A percentile compares a stretch with the other conserved stretches of the same genome.
Evolutionary conservation across 1,140 invertebrate species (phyloP).

Genomic region (Ptiloglossa arizonensis): DNA sequence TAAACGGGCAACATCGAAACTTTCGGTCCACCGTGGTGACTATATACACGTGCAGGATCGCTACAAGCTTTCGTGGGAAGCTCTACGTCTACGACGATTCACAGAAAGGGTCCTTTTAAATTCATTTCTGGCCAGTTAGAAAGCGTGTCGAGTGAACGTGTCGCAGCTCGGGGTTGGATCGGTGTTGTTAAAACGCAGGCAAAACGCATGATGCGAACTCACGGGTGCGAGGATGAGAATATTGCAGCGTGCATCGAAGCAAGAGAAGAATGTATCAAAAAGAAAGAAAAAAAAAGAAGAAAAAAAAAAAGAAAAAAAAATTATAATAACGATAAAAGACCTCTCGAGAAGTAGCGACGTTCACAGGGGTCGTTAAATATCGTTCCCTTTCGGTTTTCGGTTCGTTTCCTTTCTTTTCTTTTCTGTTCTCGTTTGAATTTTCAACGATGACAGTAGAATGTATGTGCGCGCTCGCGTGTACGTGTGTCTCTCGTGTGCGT

Average conservation of each 20-base stretch:
- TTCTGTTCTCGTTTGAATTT: conserved; percentile 35
- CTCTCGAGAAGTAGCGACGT: conserved; percentile 11
- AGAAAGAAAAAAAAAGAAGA: too few relatives aligned
- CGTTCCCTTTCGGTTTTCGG: conserved; percentile 1
- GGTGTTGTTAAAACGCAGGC: too few relatives aligned
- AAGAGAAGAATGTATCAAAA: conserved; percentile 28
- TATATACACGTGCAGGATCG: conserved; percentile 6
- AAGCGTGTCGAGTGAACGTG: conserved; percentile 8
- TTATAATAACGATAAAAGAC: too few relatives aligned
- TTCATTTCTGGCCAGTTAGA: conserved; percentile 16
- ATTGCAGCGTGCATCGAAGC: conserved; percentile 25
- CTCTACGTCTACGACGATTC: not conserved
- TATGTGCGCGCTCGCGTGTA: conserved; percentile 1
- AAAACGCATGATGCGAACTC: not conserved
- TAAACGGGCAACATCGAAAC: not conserved
- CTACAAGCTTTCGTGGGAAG: conserved; percentile 13
- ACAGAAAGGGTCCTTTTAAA: not conserved
- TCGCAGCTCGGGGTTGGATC: too few relatives aligned
- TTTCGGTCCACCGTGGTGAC: not conserved
- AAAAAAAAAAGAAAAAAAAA: too few relatives aligned
- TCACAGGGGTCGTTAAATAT: conserved; percentile 29
- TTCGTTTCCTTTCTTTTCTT: not conserved
- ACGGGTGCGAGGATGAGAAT: conserved; percentile 1
- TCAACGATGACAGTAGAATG: not conserved
- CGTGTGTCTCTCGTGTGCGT: not conserved